A percentile compares a stretch with the other conserved stretches of the same genome.
Evolutionary conservation across 2,888 invertebrate species (phyloP).

Genomic region (Sepiola atlantica): DNA sequence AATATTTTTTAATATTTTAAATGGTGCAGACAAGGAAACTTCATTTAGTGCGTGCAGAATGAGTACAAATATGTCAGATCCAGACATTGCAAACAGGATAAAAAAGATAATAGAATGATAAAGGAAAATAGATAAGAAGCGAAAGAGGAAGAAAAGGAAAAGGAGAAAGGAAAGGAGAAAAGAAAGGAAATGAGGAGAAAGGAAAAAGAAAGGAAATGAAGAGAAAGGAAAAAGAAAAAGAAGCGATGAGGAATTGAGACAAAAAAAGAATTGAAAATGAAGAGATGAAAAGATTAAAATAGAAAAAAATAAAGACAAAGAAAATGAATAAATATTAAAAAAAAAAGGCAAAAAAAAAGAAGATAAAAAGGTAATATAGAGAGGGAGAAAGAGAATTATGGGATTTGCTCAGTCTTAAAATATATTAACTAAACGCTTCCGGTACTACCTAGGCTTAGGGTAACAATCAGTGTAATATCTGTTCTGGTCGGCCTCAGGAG

Average conservation of each 20-base stretch:
- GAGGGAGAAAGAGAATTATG: neutral
- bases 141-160: neutral
- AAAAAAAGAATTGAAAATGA: no score
- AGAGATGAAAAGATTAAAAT: no score
- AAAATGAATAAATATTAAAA: no score
- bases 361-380: neutral
- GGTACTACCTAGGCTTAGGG: no score
- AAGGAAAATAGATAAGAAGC: no score
- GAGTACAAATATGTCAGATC: neutral
- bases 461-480: no score
- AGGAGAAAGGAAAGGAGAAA: neutral
- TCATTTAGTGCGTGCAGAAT: neutral
- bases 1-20: neutral
- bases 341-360: no score
- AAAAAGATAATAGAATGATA: no score
- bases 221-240: neutral
- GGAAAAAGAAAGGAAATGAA: neutral
- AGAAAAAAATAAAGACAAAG: no score
- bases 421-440: neutral
- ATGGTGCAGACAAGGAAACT: neutral
- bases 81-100: neutral
- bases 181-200: neutral
- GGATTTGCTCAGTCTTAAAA: neutral
- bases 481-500: no score
- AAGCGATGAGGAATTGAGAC: no score